These are phyloP conservation scores for Leguminivora glycinivorella DNA, from an alignment of 1,140 invertebrate species.

Conservation along the genomic window DNA sequence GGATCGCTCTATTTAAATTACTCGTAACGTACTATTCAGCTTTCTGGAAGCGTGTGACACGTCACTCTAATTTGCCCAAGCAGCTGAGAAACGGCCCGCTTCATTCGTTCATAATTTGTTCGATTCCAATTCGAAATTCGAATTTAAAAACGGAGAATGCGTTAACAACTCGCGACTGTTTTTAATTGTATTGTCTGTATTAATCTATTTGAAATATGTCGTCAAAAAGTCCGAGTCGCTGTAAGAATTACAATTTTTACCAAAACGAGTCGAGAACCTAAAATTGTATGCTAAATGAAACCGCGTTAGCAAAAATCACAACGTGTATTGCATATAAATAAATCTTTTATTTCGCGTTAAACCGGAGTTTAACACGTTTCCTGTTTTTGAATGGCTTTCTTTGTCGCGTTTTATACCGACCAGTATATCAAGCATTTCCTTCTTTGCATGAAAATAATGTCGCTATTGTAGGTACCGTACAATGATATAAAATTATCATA, in stretches of 20 bases:
- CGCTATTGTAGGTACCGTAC: conserved; percentile 38
- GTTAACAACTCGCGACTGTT: neutral
- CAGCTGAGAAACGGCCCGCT: conserved; percentile 28
- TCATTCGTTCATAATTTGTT: conserved; percentile 2
- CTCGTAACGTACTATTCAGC: conserved; percentile 65
- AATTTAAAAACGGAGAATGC: conserved; percentile 27
- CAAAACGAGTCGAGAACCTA: conserved; percentile 22
- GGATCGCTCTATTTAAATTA: conserved; percentile 78
- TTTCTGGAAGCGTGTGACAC: conserved; percentile 75
- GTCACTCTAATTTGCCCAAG: conserved; percentile 57
- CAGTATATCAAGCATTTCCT: conserved; percentile 50
- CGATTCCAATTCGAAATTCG: conserved; percentile 24
- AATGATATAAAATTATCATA: conserved; percentile 64
- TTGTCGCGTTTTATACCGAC: conserved; percentile 38
- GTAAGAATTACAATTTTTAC: conserved; percentile 22
- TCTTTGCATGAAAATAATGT: conserved; percentile 46
- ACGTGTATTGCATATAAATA: conserved; percentile 29
- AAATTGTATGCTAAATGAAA: conserved; percentile 27
- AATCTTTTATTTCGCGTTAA: conserved; percentile 26
- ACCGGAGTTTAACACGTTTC: conserved; percentile 35
- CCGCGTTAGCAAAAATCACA: conserved; percentile 22
- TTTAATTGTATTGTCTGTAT: conserved; percentile 27
- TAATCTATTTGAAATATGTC: conserved; percentile 20
- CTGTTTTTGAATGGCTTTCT: conserved; percentile 45
- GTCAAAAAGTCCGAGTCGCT: neutral